Base-by-base conservation (phyloP, 2,797 vertebrate species). In the Microcaecilia unicolor region DNA sequence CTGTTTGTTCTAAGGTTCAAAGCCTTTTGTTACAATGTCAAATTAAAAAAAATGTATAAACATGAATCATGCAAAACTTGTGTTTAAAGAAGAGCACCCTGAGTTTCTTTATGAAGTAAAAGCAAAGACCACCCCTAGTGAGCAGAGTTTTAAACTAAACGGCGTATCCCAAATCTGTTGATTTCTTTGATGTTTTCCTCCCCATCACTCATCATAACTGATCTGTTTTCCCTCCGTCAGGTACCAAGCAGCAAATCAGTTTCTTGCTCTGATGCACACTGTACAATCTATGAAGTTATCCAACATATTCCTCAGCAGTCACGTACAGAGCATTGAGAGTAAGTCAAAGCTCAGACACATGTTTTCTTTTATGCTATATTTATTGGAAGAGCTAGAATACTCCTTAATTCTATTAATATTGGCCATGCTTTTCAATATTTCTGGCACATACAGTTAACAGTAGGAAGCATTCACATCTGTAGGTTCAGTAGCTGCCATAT, bases 201-300 rank as follows among this genome's bases (percentile, higher is more conserved):
- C 24, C 3, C 7, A 8, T 3, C 13, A n/a, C 23, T n/a, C n/a
- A 23, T 23, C n/a, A 12, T 24, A 13, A 23, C 8, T 12, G 42
- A 32, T 8, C 43, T 31, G 3, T 19, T n/a, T 18, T 41, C 37
- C 28, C 47, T 61, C 55, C 56, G 57, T 15, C 61, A 98, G 94
- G 76, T 84, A 22, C 82, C 89, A 1, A 79, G 66, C 59, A 77
- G 74, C 24, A 67, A 49, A 17, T 81, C 87, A 41, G 52, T 76
- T 58, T 61, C 84, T 34, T 69, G 34, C 26, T 74, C 89, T 1
- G 87, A 93, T 37, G 55, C 83, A 54, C 81, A 87, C 56, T 84
- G 75, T 50, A 95, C 95, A 0, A 77, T 98, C 74, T 98, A 98
- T 25, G 95, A 98, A 74, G 90, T 98, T 36, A 98, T 98, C 74